Evolutionary conservation across 2,888 invertebrate species (phyloP).

Genomic region (Macrosoma leucophasiata): DNA sequence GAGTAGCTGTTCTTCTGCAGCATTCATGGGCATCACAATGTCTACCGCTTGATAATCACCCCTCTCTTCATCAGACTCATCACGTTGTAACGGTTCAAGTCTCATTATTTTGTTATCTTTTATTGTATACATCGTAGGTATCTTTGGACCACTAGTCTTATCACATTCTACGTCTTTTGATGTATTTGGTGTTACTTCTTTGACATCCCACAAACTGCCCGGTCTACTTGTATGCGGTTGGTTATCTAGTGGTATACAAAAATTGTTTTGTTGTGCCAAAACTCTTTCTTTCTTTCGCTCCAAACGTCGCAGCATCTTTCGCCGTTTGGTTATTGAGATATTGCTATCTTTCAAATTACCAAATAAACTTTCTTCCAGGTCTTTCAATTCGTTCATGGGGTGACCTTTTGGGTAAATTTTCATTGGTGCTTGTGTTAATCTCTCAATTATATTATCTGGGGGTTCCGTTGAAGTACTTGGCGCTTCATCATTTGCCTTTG

Average conservation of each 20-base stretch:
- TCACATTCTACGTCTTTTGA: constrained; percentile 20
- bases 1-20: constrained; percentile 50
- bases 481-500: constrained; percentile 26
- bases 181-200: constrained; percentile 35
- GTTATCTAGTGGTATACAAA: constrained; percentile 12
- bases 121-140: constrained; percentile 65
- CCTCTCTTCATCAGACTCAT: constrained; percentile 20
- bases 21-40: constrained; percentile 51
- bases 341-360: constrained; percentile 55
- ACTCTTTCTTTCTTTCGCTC: constrained; percentile 57
- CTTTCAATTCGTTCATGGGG: constrained; percentile 71
- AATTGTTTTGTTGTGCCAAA: constrained; percentile 35
- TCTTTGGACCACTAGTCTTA: constrained; percentile 44
- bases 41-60: constrained; percentile 49
- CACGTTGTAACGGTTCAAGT: constrained; percentile 39
- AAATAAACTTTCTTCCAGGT: constrained; percentile 66
- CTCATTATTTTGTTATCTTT: constrained; percentile 67
- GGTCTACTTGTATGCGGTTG: constrained; percentile 29
- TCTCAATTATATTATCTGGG: constrained; percentile 32
- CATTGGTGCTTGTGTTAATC: constrained; percentile 32
- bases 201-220: constrained; percentile 65
- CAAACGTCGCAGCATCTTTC: constrained; percentile 64
- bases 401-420: constrained; percentile 57
- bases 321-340: constrained; percentile 55
- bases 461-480: constrained; percentile 34